A percentile compares a stretch with the other conserved stretches of the same genome.
Conservation (phyloP, 2,797 vertebrate species). For the Lacerta agilis region DNA sequence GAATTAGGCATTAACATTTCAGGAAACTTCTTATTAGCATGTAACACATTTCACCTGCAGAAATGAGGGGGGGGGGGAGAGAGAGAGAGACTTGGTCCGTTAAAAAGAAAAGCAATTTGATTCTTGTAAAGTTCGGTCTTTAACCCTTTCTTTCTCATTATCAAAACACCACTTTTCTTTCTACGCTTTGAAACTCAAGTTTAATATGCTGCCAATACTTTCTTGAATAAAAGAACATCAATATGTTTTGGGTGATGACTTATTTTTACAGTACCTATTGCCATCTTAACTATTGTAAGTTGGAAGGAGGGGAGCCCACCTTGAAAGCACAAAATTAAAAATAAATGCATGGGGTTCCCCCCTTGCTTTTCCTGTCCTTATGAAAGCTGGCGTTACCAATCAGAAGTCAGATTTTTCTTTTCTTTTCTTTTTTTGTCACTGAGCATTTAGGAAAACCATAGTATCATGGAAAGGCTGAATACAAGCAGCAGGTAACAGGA, state of each 20-base stretch:
- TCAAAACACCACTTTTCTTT: conserved; percentile 30
- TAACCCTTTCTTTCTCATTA: conserved; percentile 22
- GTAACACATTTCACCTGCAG: conserved; percentile 52
- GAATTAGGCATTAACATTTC: conserved; percentile 58
- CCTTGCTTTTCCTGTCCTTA: neutral
- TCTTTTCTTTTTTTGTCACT: too few species aligned
- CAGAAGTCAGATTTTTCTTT: neutral
- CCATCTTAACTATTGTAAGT: neutral
- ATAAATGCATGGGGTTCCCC: neutral
- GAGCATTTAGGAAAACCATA: too few species aligned
- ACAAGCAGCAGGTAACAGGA: too few species aligned
- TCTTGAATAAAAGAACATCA: neutral
- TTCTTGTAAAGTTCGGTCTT: conserved; percentile 47
- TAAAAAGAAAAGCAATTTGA: conserved; percentile 52
- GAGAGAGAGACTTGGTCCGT: conserved; percentile 15
- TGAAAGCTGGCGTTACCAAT: neutral
- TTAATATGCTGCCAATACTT: conserved; percentile 21
- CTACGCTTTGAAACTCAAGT: conserved; percentile 12
- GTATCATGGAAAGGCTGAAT: too few species aligned
- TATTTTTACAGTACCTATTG: neutral
- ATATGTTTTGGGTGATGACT: neutral
- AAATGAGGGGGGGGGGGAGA: conserved; percentile 24
- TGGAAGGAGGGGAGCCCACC: neutral
- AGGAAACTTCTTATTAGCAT: conserved; percentile 49
- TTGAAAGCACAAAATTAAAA: neutral